Base-by-base conservation (phyloP, 2,888 invertebrate genomes). In the Caenorhabditis zanzibari region DNA sequence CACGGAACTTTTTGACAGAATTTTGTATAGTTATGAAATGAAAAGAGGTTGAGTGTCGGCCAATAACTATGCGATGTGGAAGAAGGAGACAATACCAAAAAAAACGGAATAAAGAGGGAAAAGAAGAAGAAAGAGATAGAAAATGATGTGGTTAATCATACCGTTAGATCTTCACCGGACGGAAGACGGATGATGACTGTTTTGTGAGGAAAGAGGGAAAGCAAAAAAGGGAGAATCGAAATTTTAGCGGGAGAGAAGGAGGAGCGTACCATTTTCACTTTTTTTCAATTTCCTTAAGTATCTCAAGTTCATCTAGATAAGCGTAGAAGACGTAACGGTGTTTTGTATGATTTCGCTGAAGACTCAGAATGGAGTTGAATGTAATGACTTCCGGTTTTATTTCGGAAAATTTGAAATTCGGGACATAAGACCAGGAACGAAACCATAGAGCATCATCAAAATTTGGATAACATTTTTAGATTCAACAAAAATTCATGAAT, bases 111-210 rank as follows among this genome's bases (percentile, higher is more conserved):
- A n/a, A 61, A 54, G 41, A 54, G 49, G 26, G 28, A 54, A 47
- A 56, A 35, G 32, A 47, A 63, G 22, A 47, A 22, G 28, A 35
- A 66, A 35, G 32, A 66, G 68, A 24, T 54, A 68, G 38, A 41
- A 54, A 76, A 68, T 76, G 56, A 49, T 68, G 64, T 54, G 64
- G 79, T 71, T 71, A 63, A 71, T 71, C 69, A 80, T 72, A 72
- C 79, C 79, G 71, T 72, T 72, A 56, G 64, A 80, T 80, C 69
- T 77, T 63, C 63, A 19, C 58, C 69, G 77, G 66, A 75, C 64
- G 66, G 63, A 63, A 54, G 49, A 68, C 59, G 35, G 32, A 26
- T 26, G 35, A 49, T 47, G 52, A 63, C 47, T 61, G 74, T 64
- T n/a, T 56, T 44, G 64, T 38, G 38, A 38, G 38, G 38, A 38